Conservation (phyloP, 2,113 vertebrate genomes). For the Ctenomys sociabilis region DNA sequence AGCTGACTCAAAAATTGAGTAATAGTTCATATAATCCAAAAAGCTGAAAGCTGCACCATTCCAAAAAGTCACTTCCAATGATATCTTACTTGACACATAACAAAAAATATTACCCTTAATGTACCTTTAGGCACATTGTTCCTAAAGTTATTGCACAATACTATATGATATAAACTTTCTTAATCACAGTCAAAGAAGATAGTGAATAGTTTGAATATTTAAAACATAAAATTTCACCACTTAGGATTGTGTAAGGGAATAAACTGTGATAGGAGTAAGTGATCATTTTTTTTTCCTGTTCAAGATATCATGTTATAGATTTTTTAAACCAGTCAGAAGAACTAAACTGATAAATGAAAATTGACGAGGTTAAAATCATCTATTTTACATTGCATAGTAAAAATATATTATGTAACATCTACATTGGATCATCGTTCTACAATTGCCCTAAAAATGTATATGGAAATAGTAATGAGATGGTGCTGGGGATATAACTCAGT, state of each 20-base stretch:
- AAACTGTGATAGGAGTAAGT: neutral
- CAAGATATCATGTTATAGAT: neutral
- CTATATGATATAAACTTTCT: neutral
- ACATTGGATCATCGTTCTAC: neutral
- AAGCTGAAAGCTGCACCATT: neutral
- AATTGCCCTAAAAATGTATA: neutral
- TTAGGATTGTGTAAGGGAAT: neutral
- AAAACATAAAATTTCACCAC: neutral
- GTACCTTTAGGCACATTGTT: neutral
- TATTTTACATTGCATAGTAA: neutral
- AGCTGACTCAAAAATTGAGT: conserved; percentile 11
- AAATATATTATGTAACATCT: neutral
- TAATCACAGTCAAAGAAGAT: neutral
- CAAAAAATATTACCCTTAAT: neutral
- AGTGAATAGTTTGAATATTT: neutral
- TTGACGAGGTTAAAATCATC: neutral
- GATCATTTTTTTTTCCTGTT: neutral
- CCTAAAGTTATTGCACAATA: neutral
- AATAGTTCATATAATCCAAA: neutral
- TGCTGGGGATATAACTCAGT: too few relatives aligned
- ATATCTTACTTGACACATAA: conserved; percentile 11
- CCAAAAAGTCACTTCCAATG: neutral
- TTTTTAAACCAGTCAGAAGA: neutral
- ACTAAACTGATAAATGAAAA: neutral
- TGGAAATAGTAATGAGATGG: too few relatives aligned